Evolutionary conservation across 2,797 vertebrate species (phyloP), one percentile per base, ranked within the genome.

Genomic region (Poeciliopsis presidionis): DNA sequence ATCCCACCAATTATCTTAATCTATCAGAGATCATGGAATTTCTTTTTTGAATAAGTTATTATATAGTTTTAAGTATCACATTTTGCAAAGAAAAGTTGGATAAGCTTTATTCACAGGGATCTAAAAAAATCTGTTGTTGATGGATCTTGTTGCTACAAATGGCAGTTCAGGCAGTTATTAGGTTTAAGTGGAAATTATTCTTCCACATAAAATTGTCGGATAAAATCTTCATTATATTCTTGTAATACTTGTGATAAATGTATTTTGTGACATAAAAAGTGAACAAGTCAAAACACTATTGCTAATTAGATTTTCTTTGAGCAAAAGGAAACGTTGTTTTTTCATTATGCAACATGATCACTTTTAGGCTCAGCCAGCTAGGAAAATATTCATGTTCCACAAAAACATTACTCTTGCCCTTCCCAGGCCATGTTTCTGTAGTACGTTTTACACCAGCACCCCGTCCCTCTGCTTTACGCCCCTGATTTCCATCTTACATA

Each of bases 321-420:
- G 33, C 18, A 36, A 76, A 71, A 81, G 83, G 39, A 65, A 84
- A 75, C 65, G 72, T 43, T 77, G 0, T 41, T 46, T 74, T 84
- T 84, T 69, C 5, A 77, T 71, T 63, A 73, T 72, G 86, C 88
- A 87, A n/a, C 82, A 39, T 1, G 81, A 77, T 67, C 83, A 84
- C 82, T 90, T 90, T 90, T 79, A 87, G 82, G 51, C 63, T 87
- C 91, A 88, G 75, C 85, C 81, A 74, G 84, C 80, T 82, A 77
- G 85, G 87, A 91, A 89, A 86, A 88, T 69, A 73, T 88, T 82
- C 74, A 53, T 86, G 73, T 79, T 81, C 82, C 76, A 83, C 79
- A 85, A 88, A 86, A 90, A 87, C 88, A 88, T 77, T 75, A 84
- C 78, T 73, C 76, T 75, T 53, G 8, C 57, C 85, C 81, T 74